Evolutionary conservation across 2,888 invertebrate species (phyloP).

Genomic region (Drosophila sordidula): DNA sequence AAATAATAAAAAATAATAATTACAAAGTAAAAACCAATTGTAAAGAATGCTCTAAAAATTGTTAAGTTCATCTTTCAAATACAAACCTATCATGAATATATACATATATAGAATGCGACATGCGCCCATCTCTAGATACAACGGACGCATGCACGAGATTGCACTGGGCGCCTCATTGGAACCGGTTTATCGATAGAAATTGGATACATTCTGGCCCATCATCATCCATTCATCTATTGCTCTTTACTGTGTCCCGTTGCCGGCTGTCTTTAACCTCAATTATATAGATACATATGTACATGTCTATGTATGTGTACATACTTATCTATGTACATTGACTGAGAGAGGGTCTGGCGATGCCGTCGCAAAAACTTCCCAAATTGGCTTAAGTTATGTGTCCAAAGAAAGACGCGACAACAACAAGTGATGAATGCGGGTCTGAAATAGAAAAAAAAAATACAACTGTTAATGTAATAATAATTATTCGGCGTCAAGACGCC

Average conservation of each 20-base stretch:
- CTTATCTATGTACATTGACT: background rate
- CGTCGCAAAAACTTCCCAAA: constrained; percentile 53
- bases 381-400: constrained; percentile 62
- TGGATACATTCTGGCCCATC: constrained; percentile 24
- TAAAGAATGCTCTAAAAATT: too few relatives aligned
- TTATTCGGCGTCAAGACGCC: constrained; percentile 54
- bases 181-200: constrained; percentile 35
- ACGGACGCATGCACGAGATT: constrained; percentile 1
- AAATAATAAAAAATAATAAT: too few relatives aligned
- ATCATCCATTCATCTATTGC: constrained; percentile 15
- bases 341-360: constrained; percentile 26
- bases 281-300: constrained; percentile 11
- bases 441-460: constrained; percentile 32
- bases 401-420: constrained; percentile 15
- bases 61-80: too few relatives aligned
- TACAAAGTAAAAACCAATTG: too few relatives aligned
- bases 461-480: constrained; percentile 75
- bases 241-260: constrained; percentile 14
- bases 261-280: constrained; percentile 43
- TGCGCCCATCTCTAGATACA: background rate
- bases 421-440: constrained; percentile 34
- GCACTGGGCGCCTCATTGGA: constrained; percentile 8
- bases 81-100: too few relatives aligned
- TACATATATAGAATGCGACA: too few relatives aligned
- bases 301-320: constrained; percentile 5